Percentiles rank a stretch among this genome's conserved stretches.
phyloP scores from a whole-genome alignment of 2,888 invertebrate genomes.

The Pasiphila rectangulata region DNA sequence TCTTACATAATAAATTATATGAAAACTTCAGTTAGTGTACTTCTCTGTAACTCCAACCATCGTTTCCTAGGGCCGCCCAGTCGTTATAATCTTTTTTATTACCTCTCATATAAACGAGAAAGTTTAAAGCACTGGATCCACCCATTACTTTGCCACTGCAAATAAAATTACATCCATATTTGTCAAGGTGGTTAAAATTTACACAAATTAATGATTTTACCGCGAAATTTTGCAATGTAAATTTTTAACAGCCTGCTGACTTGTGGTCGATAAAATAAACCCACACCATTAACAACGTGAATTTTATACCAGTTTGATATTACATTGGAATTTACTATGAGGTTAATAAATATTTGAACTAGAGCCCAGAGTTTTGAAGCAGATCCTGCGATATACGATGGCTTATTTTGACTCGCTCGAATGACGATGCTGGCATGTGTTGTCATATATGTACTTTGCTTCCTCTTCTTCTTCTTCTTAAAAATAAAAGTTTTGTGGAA shows the following conservation, averaged over 20 bases:
- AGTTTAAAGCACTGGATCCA: constrained; percentile 84
- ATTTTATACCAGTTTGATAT: too few species aligned
- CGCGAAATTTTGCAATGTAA: constrained; percentile 1
- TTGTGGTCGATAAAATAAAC: constrained; percentile 2
- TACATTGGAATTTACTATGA: too few species aligned
- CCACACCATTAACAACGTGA: too few species aligned
- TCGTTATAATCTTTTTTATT: constrained; percentile 83
- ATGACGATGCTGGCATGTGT: too few species aligned
- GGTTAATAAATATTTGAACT: too few species aligned
- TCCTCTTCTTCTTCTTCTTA: too few species aligned
- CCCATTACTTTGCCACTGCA: constrained; percentile 84
- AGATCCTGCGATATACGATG: too few species aligned
- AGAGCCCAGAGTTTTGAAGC: too few species aligned
- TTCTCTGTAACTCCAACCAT: constrained; percentile 82
- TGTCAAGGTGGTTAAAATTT: constrained; percentile 5
- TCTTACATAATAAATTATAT: too few species aligned
- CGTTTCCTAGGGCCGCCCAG: constrained; percentile 83
- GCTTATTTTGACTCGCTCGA: too few species aligned
- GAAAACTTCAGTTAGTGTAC: constrained; percentile 43
- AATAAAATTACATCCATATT: background rate
- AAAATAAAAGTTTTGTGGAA: too few species aligned
- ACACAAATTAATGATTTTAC: constrained; percentile 4
- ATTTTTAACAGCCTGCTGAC: background rate
- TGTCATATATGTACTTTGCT: too few species aligned
- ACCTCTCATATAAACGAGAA: constrained; percentile 83